These are phyloP conservation scores for Gephyroberyx darwinii DNA, from an alignment of 2,797 vertebrate genomes.

Conservation along the genomic window DNA sequence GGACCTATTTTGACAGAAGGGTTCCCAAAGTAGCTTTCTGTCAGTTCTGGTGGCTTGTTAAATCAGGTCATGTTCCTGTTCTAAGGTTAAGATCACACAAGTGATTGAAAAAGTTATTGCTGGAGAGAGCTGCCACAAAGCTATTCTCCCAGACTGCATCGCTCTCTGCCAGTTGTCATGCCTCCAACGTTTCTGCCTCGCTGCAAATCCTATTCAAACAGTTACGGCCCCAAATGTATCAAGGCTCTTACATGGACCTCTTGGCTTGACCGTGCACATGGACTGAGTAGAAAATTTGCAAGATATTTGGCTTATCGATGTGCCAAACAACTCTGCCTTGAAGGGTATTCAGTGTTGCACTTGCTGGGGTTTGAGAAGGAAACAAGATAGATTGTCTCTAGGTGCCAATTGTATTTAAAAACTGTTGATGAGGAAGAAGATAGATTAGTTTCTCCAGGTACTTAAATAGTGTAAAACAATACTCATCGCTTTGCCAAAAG, in stretches of 20 bases:
- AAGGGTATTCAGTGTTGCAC: constrained; percentile 51
- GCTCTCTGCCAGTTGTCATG: constrained; percentile 62
- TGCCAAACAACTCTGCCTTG: constrained; percentile 53
- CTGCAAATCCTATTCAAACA: constrained; percentile 49
- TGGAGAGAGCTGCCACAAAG: constrained; percentile 50
- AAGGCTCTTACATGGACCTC: constrained; percentile 50
- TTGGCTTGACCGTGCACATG: constrained; percentile 30
- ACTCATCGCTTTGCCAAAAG: constrained; percentile 36
- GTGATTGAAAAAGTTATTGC: constrained; percentile 72
- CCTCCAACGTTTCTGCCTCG: constrained; percentile 64
- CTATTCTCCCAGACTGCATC: constrained; percentile 54
- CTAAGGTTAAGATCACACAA: constrained; percentile 67
- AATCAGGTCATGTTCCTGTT: constrained; percentile 67
- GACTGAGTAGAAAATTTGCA: constrained; percentile 57
- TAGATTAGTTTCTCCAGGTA: constrained; percentile 34
- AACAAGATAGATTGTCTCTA: constrained; percentile 48
- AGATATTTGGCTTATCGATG: constrained; percentile 55
- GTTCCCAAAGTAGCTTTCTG: constrained; percentile 38
- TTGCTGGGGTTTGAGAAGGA: constrained; percentile 34
- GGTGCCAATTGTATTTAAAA: constrained; percentile 50
- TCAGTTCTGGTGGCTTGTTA: constrained; percentile 62
- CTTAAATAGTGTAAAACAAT: constrained; percentile 50
- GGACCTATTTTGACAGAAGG: constrained; percentile 48
- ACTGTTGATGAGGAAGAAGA: constrained; percentile 45
- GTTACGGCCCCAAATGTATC: constrained; percentile 24